Evolutionary conservation across 2,113 vertebrate genomes (phyloP).

Genomic region (Brachirus orientalis): DNA sequence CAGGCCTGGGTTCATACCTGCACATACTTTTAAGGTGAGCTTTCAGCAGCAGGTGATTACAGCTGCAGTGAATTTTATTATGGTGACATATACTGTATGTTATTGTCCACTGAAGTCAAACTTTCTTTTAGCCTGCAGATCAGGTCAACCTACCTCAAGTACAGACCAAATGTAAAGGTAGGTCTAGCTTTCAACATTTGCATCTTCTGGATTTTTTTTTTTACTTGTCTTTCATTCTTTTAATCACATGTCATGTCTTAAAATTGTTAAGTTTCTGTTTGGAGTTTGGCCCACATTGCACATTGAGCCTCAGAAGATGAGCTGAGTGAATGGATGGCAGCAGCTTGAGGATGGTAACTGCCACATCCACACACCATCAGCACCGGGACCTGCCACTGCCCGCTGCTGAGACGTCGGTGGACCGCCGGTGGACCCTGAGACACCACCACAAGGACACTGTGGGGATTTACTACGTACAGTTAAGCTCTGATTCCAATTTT

Average conservation of each 20-base stretch:
- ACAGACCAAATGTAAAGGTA: conserved; percentile 95
- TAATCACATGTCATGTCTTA: background rate
- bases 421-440: conserved; percentile 16
- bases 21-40: conserved; percentile 95
- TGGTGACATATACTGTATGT: background rate
- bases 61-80: background rate
- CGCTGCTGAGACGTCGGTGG: conserved; percentile 34
- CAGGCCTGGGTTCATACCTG: conserved; percentile 95
- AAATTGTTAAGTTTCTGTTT: conserved; percentile 86
- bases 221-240: too few species aligned
- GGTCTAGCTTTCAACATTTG: conserved; percentile 3
- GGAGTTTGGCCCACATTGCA: conserved; percentile 94
- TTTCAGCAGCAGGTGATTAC: background rate
- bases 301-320: conserved; percentile 88
- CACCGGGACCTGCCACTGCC: conserved; percentile 41
- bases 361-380: conserved; percentile 39
- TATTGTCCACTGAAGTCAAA: background rate
- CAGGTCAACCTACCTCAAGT: conserved; percentile 93
- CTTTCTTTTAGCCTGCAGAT: conserved; percentile 88
- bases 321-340: conserved; percentile 68
- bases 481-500: conserved; percentile 53
- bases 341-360: conserved; percentile 52
- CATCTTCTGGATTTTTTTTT: background rate
- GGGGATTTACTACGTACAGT: conserved; percentile 53
- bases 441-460: conserved; percentile 29